phyloP scores from a whole-genome alignment of 1,140 invertebrate species.

The Antheraea pernyi region DNA sequence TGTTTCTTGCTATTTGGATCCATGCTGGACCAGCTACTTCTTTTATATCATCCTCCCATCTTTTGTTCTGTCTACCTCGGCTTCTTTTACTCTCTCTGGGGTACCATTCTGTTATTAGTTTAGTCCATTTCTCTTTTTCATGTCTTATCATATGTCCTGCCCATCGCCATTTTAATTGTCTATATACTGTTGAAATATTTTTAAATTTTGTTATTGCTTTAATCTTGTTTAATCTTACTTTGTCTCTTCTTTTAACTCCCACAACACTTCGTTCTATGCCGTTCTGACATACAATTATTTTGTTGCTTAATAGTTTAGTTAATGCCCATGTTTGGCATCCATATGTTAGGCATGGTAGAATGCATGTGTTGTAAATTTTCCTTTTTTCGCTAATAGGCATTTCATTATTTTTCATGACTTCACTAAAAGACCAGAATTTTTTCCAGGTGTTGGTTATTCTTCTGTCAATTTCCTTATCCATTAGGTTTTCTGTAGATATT shows the following conservation, averaged over 20 bases:
- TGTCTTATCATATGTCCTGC: conserved; percentile 6
- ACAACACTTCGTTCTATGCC: conserved; percentile 27
- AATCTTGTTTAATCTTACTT: conserved; percentile 7
- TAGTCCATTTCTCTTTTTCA: conserved; percentile 11
- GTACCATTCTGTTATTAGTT: too few relatives aligned
- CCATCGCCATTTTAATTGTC: conserved; percentile 27
- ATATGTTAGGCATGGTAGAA: conserved; percentile 29
- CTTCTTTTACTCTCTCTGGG: too few relatives aligned
- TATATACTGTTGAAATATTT: neutral
- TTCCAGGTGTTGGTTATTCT: conserved; percentile 35
- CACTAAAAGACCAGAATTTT: conserved; percentile 30
- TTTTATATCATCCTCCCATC: neutral
- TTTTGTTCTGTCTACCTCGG: too few relatives aligned
- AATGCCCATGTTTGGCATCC: conserved; percentile 11
- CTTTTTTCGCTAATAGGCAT: conserved; percentile 30
- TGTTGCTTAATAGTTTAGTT: conserved; percentile 20
- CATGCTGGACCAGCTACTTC: too few relatives aligned
- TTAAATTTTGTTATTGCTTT: conserved; percentile 27
- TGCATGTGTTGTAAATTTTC: conserved; percentile 31
- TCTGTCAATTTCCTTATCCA: conserved; percentile 33
- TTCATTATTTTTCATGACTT: conserved; percentile 30
- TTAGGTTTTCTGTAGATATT: conserved; percentile 17
- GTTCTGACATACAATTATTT: conserved; percentile 15
- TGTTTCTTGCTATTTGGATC: too few relatives aligned
- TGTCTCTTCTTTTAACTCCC: conserved; percentile 24